Conservation (phyloP, 2,888 invertebrate genomes). For the Coremacera marginata region DNA sequence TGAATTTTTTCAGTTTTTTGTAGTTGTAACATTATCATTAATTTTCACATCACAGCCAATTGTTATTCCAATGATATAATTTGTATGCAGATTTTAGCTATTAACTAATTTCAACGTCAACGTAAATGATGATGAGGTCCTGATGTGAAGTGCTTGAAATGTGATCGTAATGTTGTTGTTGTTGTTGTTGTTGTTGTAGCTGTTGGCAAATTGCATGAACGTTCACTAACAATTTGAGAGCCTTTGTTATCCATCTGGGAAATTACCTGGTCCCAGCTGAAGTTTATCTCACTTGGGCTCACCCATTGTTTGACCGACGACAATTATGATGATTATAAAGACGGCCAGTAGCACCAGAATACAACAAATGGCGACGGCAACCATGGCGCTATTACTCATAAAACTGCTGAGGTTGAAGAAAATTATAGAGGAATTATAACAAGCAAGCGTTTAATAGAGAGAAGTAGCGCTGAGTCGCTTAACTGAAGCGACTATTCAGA, state of each 20-base stretch:
- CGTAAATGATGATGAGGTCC: not conserved
- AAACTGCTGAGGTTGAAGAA: constrained; percentile 46
- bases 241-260: constrained; percentile 70
- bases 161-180: constrained; percentile 26
- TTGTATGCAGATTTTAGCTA: not conserved
- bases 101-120: not conserved
- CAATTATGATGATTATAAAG: constrained; percentile 85
- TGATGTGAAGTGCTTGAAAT: constrained; percentile 9
- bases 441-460: not conserved
- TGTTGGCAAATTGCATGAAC: constrained; percentile 43
- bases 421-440: constrained; percentile 47
- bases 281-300: constrained; percentile 73
- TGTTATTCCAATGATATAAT: constrained; percentile 49
- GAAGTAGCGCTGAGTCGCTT: not conserved
- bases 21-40: constrained; percentile 23
- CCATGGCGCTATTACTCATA: constrained; percentile 74
- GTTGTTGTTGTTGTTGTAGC: constrained; percentile 34
- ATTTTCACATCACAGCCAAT: constrained; percentile 66
- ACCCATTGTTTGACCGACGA: constrained; percentile 83
- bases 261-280: constrained; percentile 70
- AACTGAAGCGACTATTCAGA: not conserved
- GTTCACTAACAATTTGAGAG: constrained; percentile 57
- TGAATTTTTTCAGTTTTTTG: constrained; percentile 19
- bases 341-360: constrained; percentile 84
- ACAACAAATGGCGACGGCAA: constrained; percentile 87